Evolutionary conservation across 2,113 vertebrate species (phyloP).

Genomic region (Thamnaconus septentrionalis): DNA sequence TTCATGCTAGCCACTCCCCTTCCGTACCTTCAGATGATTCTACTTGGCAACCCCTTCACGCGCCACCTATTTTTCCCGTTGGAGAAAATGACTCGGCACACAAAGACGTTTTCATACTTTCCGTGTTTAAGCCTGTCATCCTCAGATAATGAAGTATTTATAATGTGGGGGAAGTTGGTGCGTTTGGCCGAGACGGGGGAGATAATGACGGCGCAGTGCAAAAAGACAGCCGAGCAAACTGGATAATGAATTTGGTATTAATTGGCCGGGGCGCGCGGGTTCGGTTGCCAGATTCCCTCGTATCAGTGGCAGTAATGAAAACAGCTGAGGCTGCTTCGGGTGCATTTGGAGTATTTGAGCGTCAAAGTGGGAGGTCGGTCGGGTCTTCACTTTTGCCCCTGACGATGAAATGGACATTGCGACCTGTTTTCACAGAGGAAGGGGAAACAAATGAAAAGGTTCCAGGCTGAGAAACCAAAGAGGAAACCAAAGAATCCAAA

Average conservation of each 20-base stretch:
- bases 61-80: background rate
- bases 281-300: no score
- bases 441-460: no score
- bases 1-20: background rate
- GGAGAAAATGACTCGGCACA: background rate
- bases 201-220: background rate
- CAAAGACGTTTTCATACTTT: background rate
- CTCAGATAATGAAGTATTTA: slow-evolving; percentile 4
- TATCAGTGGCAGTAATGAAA: no score
- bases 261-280: background rate
- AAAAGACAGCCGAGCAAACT: slow-evolving; percentile 1
- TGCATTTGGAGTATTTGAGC: background rate
- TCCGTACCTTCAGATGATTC: background rate
- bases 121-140: background rate
- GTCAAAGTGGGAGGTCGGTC: no score
- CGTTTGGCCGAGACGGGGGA: background rate
- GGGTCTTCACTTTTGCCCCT: no score
- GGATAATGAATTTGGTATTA: background rate
- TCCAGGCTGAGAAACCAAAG: no score
- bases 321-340: background rate
- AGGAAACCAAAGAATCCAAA: no score
- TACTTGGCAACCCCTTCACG: background rate
- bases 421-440: no score
- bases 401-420: no score
- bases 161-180: background rate